phyloP scores from a whole-genome alignment of 2,113 vertebrate species.

The Callorhinus ursinus region DNA sequence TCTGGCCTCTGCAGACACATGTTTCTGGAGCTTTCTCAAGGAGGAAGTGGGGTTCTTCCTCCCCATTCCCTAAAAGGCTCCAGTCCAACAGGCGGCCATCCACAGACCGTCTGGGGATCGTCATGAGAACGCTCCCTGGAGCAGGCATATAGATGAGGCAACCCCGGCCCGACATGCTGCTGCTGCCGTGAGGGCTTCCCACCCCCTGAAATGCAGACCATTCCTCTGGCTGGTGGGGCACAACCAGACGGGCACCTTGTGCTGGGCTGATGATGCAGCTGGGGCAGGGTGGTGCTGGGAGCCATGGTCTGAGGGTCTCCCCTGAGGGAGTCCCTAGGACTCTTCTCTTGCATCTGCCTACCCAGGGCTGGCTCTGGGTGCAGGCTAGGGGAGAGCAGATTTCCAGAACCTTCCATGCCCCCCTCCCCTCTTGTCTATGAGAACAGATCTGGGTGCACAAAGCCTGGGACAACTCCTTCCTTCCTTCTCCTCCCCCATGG shows the following conservation, averaged over 20 bases:
- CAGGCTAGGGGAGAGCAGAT: background rate
- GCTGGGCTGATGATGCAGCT: rapidly evolving
- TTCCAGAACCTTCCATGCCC: background rate
- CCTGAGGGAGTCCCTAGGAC: no score
- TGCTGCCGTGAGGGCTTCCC: background rate
- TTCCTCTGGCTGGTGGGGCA: background rate
- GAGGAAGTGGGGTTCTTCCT: background rate
- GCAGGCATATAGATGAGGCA: background rate
- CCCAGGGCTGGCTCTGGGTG: background rate
- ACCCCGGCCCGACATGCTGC: background rate
- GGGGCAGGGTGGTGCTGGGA: background rate
- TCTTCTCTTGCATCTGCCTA: background rate
- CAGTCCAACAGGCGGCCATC: background rate
- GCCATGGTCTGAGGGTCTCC: no score
- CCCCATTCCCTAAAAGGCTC: background rate
- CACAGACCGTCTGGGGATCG: background rate
- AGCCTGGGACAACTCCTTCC: background rate
- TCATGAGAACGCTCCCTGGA: background rate
- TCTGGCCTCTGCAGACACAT: background rate
- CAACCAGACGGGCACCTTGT: background rate
- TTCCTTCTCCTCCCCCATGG: no score
- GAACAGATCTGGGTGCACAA: background rate
- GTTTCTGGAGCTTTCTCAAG: background rate
- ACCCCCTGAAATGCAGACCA: background rate
- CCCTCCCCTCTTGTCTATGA: no score